Evolutionary conservation across 2,797 vertebrate species (phyloP).

Genomic region (Gallinago solitaria): DNA sequence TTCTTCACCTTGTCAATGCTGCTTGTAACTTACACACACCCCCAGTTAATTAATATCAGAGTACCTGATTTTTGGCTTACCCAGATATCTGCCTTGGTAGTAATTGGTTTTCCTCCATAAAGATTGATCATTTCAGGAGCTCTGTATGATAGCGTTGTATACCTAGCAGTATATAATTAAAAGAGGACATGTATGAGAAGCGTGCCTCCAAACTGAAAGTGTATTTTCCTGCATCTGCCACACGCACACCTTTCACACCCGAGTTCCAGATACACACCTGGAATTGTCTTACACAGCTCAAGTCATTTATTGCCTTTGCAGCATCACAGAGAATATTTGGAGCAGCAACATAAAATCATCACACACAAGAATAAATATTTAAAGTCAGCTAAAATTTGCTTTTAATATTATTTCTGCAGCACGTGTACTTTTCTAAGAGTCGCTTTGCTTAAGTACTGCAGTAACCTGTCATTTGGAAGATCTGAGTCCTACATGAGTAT

Average conservation of each 20-base stretch:
- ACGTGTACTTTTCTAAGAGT: fast-evolving
- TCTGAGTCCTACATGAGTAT: no score
- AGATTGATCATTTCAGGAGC: slow-evolving; percentile 99
- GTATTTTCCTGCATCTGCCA: background rate
- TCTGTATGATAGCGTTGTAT: slow-evolving; percentile 96
- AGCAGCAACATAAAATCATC: background rate
- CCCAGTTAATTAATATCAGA: background rate
- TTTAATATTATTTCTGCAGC: background rate
- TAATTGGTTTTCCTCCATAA: slow-evolving; percentile 95
- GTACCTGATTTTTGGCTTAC: slow-evolving; percentile 75
- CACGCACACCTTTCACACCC: fast-evolving
- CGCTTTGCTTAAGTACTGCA: background rate
- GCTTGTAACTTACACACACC: background rate
- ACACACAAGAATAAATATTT: background rate
- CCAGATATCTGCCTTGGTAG: slow-evolving; percentile 99
- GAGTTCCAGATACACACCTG: fast-evolving
- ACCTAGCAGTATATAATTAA: slow-evolving; percentile 77
- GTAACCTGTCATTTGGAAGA: background rate
- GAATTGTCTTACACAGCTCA: fast-evolving
- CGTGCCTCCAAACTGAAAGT: background rate
- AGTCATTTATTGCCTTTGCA: background rate
- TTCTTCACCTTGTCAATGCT: background rate
- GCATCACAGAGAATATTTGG: background rate
- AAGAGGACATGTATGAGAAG: background rate
- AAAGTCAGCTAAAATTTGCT: background rate